Percentiles rank a stretch among this genome's conserved stretches.
Evolutionary conservation across 2,888 invertebrate species (phyloP).

Genomic region (Autographa gamma): DNA sequence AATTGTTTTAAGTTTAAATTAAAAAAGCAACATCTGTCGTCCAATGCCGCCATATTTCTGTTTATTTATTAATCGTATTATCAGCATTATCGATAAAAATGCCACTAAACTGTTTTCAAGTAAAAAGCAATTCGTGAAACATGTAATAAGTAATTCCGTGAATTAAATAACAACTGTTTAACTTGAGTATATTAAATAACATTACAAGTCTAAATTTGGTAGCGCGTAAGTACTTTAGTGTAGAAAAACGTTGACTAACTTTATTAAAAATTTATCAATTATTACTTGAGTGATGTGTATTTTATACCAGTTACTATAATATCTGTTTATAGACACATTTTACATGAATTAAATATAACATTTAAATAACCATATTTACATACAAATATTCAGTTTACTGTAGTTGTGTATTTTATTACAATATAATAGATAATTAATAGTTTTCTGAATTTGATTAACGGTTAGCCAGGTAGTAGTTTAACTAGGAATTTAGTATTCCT

Average conservation of each 20-base stretch:
- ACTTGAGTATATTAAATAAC: not conserved
- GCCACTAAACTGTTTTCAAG: not conserved
- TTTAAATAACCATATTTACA: no score
- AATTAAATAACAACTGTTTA: not conserved
- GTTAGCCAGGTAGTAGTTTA: no score
- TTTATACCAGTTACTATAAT: not conserved
- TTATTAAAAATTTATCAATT: not conserved
- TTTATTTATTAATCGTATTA: not conserved
- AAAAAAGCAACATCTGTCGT: not conserved
- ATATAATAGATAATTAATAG: no score
- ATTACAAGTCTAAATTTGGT: not conserved
- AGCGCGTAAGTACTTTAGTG: not conserved
- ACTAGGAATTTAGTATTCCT: no score
- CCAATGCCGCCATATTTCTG: not conserved
- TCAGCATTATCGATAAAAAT: not conserved
- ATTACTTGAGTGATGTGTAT: not conserved
- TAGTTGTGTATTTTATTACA: no score
- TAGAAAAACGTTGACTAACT: not conserved
- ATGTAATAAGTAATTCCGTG: not conserved
- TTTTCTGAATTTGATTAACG: no score
- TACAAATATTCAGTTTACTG: no score
- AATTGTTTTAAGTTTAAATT: not conserved
- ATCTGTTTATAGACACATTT: no score
- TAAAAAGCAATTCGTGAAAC: constrained; percentile 5
- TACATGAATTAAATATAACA: no score